Conservation (phyloP, 2,888 invertebrate genomes). For the Alcis repandata region DNA sequence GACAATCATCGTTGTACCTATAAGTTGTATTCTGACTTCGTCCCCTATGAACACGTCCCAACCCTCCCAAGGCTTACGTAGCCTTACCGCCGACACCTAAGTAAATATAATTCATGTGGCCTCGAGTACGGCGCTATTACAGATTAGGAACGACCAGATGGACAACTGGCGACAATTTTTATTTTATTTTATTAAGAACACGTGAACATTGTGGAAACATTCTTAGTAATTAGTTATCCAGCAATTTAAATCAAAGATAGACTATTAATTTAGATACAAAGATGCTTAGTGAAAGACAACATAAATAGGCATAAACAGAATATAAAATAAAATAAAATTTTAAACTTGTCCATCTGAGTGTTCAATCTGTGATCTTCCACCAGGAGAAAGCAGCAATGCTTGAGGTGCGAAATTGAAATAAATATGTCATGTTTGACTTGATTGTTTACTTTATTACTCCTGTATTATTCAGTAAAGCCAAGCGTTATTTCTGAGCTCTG, state of each 20-base stretch:
- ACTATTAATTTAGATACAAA: no score
- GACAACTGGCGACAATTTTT: neutral
- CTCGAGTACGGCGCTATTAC: constrained; percentile 9
- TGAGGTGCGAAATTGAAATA: constrained; percentile 34
- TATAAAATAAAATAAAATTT: no score
- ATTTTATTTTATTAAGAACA: no score
- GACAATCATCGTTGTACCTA: no score
- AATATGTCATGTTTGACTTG: constrained; percentile 9
- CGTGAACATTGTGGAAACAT: no score
- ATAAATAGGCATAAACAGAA: no score
- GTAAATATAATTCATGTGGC: constrained; percentile 32
- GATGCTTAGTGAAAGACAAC: no score
- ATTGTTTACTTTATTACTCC: constrained; percentile 17
- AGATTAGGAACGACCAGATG: neutral
- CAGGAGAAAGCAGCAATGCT: neutral
- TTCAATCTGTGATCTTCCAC: neutral
- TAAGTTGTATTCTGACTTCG: neutral
- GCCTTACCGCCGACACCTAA: constrained; percentile 34
- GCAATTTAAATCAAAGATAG: no score
- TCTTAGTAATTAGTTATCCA: no score
- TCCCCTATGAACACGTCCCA: constrained; percentile 14
- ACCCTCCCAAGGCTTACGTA: constrained; percentile 17
- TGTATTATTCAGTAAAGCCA: constrained; percentile 5
- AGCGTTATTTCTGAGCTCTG: neutral
- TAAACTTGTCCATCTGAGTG: neutral